Conservation (phyloP, 2,888 invertebrate species). For the Tholera decimalis region DNA sequence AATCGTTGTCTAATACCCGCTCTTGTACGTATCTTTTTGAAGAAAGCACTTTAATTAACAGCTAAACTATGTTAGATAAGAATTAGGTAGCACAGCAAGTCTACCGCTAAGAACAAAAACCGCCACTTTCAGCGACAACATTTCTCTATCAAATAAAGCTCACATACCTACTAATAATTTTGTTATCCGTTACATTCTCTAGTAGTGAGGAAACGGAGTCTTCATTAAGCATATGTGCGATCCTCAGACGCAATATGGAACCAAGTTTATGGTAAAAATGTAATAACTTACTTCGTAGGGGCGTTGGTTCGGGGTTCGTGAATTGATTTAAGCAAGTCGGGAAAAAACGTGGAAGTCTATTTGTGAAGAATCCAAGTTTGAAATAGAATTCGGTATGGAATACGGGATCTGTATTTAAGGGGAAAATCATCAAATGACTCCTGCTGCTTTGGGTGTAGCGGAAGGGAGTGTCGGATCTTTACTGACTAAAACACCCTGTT, state of each 20-base stretch:
- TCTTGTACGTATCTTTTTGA: neutral
- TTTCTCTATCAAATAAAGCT: slow-evolving; percentile 6
- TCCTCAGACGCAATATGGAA: slow-evolving; percentile 47
- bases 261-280: slow-evolving; percentile 48
- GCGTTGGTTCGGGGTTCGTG: neutral
- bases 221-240: slow-evolving; percentile 49
- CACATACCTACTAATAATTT: neutral
- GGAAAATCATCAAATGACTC: too few species aligned
- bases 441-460: too few species aligned
- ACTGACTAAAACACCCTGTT: too few species aligned
- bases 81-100: neutral
- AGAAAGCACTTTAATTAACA: neutral
- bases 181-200: slow-evolving; percentile 5
- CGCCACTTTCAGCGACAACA: neutral
- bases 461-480: too few species aligned
- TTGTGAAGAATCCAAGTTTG: neutral
- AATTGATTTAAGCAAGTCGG: slow-evolving; percentile 18
- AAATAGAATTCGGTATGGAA: neutral
- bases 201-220: slow-evolving; percentile 39
- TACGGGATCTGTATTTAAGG: too few species aligned
- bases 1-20: too few species aligned
- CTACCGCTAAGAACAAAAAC: neutral
- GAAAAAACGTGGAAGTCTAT: slow-evolving; percentile 6
- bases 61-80: neutral
- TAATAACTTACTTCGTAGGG: slow-evolving; percentile 40